phyloP scores from a whole-genome alignment of 2,797 vertebrate species.

The Chrysocyon brachyurus region DNA sequence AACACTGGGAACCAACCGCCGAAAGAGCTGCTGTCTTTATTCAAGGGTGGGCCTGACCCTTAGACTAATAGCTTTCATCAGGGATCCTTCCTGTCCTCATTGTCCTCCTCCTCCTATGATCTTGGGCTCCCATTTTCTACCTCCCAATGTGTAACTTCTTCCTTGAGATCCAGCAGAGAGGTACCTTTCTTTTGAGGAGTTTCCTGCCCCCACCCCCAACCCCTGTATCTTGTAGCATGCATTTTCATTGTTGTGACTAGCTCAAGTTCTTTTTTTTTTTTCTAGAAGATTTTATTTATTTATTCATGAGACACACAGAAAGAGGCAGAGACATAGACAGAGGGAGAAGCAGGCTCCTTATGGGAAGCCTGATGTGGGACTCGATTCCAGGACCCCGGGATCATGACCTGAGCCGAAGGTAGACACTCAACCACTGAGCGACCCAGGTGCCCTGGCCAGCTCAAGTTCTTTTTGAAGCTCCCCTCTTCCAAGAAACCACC shows the following conservation, averaged over 20 bases:
- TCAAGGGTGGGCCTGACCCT: neutral
- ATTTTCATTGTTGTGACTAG: conserved; percentile 3
- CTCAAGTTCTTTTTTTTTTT: neutral
- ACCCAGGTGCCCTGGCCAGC: neutral
- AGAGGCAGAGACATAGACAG: too few relatives aligned
- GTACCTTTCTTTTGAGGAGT: neutral
- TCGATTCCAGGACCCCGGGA: too few relatives aligned
- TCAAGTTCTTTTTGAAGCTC: neutral
- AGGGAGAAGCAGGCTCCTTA: too few relatives aligned
- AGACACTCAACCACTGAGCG: too few relatives aligned
- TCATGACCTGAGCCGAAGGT: too few relatives aligned
- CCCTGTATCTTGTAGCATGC: neutral
- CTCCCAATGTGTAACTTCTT: neutral
- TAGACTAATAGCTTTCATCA: neutral
- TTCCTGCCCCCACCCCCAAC: neutral
- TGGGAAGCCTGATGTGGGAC: too few relatives aligned
- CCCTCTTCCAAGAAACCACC: conserved; percentile 30
- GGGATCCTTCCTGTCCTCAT: neutral
- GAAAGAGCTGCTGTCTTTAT: neutral
- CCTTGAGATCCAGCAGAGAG: neutral
- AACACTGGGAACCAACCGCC: neutral
- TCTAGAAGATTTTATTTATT: too few relatives aligned
- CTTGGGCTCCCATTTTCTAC: neutral
- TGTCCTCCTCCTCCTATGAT: neutral
- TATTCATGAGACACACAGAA: too few relatives aligned